Conservation (phyloP, 2,113 vertebrate species). For the Dromiciops gliroides region DNA sequence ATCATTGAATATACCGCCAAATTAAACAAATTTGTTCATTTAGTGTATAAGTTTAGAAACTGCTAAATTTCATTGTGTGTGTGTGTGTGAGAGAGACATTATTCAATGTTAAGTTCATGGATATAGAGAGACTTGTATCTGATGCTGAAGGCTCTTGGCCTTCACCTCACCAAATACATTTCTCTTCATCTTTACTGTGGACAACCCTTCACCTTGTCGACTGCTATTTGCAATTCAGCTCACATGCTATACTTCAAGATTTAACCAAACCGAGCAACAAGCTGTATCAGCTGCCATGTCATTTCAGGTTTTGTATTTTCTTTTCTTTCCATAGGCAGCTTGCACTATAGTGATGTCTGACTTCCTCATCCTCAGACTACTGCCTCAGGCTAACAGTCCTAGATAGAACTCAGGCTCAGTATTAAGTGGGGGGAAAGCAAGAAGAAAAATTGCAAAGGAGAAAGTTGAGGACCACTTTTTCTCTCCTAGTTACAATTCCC, state of each 20-base stretch:
- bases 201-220: conserved; percentile 83
- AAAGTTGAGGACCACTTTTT: conserved; percentile 63
- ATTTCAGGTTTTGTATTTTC: conserved; percentile 85
- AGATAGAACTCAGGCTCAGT: conserved; percentile 76
- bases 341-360: conserved; percentile 78
- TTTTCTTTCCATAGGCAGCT: conserved; percentile 78
- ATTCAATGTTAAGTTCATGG: conserved; percentile 69
- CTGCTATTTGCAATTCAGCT: conserved; percentile 84
- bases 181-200: conserved; percentile 76
- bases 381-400: conserved; percentile 84
- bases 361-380: conserved; percentile 68
- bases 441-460: conserved; percentile 64
- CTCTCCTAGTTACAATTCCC: conserved; percentile 12
- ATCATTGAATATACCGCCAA: neutral
- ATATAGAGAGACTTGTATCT: conserved; percentile 70
- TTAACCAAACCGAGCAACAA: conserved; percentile 82
- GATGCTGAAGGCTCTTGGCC: conserved; percentile 82
- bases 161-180: conserved; percentile 81
- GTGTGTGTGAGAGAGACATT: neutral
- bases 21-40: neutral
- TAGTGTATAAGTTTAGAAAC: neutral
- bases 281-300: conserved; percentile 84
- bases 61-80: neutral
- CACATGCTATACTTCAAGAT: conserved; percentile 80
- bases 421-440: conserved; percentile 75